Conservation (phyloP, 2,888 invertebrate species). For the Ophion ventricosus region DNA sequence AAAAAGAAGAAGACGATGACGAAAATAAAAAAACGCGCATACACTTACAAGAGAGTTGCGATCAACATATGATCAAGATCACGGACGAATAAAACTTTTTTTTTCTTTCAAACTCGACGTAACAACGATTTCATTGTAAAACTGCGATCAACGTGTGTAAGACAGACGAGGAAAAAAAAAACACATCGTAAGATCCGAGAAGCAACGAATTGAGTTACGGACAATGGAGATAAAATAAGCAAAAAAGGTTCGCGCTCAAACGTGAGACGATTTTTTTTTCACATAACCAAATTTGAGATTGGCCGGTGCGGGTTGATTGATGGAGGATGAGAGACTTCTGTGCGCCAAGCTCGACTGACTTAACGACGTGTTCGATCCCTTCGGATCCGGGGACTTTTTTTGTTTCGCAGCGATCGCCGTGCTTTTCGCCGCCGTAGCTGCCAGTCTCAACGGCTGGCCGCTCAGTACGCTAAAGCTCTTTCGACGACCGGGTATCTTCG, state of each 20-base stretch:
- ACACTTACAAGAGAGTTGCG: neutral
- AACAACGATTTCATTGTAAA: neutral
- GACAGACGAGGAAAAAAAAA: neutral
- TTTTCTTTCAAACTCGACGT: constrained; percentile 16
- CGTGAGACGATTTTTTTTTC: constrained; percentile 45
- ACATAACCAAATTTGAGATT: constrained; percentile 42
- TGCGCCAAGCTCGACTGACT: constrained; percentile 8
- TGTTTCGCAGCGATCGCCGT: neutral
- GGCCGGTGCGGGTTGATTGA: constrained; percentile 14
- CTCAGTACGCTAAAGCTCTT: constrained; percentile 42
- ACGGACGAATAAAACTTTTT: neutral
- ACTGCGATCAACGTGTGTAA: neutral
- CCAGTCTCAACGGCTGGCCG: constrained; percentile 45
- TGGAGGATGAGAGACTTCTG: neutral
- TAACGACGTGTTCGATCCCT: neutral
- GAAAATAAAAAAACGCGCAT: neutral
- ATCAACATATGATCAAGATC: neutral
- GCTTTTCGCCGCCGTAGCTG: constrained; percentile 25
- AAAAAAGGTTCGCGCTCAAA: constrained; percentile 32
- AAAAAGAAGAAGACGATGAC: neutral
- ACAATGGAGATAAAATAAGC: constrained; percentile 1
- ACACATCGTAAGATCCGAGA: neutral
- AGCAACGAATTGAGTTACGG: neutral
- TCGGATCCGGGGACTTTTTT: constrained; percentile 42
- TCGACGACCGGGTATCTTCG: constrained; percentile 53